Percentiles rank a stretch among this genome's conserved stretches.
Evolutionary conservation across 2,888 invertebrate species (phyloP).

Genomic region (Calameuta pallipes): DNA sequence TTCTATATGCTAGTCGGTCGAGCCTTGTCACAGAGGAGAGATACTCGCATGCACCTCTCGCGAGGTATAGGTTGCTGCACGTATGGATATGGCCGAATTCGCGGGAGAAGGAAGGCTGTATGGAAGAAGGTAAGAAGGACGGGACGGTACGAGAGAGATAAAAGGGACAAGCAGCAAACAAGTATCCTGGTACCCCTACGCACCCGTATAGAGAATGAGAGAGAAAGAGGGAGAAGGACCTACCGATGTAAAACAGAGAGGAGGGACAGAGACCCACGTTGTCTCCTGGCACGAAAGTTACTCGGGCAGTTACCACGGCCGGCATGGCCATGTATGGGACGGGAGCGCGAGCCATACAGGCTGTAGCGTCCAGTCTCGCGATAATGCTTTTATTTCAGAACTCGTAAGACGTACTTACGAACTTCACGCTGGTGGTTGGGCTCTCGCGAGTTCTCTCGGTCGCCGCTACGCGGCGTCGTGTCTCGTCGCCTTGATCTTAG

Average conservation of each 20-base stretch:
- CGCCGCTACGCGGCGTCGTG: neutral
- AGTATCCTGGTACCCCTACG: neutral
- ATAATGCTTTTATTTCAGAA: constrained; percentile 4
- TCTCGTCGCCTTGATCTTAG: neutral
- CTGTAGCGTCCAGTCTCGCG: neutral
- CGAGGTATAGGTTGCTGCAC: too few relatives aligned
- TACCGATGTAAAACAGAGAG: neutral
- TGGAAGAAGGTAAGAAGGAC: neutral
- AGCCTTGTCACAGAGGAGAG: neutral
- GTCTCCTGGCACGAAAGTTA: neutral
- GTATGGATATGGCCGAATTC: neutral
- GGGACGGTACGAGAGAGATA: neutral
- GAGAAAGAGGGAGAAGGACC: neutral
- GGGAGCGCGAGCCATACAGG: neutral
- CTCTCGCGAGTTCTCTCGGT: neutral
- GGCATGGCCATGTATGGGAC: constrained; percentile 4
- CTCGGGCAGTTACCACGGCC: constrained; percentile 1
- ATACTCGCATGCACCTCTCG: neutral
- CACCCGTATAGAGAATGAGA: neutral
- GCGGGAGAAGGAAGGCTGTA: neutral
- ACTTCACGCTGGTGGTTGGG: neutral
- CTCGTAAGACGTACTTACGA: neutral
- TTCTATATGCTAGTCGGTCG: neutral
- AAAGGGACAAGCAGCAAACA: neutral
- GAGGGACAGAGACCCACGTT: neutral